These are phyloP conservation scores for Gallinago nigripennis DNA, from an alignment of 2,797 vertebrate species.

Conservation along the genomic window DNA sequence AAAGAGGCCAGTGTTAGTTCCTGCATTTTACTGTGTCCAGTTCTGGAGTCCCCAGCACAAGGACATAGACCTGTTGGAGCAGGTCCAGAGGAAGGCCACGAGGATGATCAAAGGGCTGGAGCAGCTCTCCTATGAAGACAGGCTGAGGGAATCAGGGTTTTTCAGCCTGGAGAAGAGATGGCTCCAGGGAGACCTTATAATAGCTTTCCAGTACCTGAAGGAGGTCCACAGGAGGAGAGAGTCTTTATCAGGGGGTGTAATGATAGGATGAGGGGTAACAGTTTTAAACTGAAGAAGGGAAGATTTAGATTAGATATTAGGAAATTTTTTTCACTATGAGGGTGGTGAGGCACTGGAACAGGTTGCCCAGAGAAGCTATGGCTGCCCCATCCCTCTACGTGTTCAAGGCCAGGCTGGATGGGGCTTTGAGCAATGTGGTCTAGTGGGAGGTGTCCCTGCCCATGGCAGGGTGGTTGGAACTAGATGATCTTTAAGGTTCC, in stretches of 20 bases:
- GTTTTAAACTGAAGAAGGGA: not conserved
- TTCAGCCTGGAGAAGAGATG: not conserved
- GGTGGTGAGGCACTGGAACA: not conserved
- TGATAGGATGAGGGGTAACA: not conserved
- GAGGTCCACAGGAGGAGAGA: not conserved
- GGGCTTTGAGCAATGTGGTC: not conserved
- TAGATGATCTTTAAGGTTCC: not conserved
- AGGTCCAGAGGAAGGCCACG: not conserved
- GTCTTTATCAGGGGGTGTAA: not conserved
- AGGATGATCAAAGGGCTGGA: not conserved
- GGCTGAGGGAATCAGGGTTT: not conserved
- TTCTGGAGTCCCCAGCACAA: not conserved
- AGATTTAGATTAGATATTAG: not conserved
- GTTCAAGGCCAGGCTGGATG: not conserved
- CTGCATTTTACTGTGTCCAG: not conserved
- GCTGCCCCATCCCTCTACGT: not conserved
- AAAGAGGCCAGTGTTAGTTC: fast-evolving
- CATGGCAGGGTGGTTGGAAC: not conserved
- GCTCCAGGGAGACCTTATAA: not conserved
- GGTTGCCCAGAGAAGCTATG: not conserved
- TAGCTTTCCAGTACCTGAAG: not conserved
- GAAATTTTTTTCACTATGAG: not conserved
- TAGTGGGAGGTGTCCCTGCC: not conserved
- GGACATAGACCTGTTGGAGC: not conserved
- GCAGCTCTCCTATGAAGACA: not conserved